Conservation (phyloP, 1,140 invertebrate species). For the Cardiocondyla obscurior region DNA sequence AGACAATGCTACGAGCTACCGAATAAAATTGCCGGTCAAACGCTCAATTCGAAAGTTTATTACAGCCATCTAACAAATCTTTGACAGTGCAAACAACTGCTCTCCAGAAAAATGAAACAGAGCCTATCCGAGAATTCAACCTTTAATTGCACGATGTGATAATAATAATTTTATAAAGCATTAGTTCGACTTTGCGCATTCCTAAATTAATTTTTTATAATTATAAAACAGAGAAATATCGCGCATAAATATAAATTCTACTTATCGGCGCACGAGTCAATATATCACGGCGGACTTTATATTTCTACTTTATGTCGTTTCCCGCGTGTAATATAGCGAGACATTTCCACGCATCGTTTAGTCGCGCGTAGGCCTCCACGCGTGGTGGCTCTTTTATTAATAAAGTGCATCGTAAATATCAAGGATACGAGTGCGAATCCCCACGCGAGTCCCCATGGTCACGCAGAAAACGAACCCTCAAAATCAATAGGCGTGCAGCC, state of each 20-base stretch:
- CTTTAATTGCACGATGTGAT: not conserved
- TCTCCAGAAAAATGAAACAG: not conserved
- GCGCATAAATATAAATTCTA: not conserved
- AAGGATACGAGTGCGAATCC: slow-evolving; percentile 33
- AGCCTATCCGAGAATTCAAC: not conserved
- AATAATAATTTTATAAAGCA: not conserved
- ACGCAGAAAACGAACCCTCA: slow-evolving; percentile 71
- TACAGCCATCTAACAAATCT: slow-evolving; percentile 1
- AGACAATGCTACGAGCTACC: slow-evolving; percentile 37
- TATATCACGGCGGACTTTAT: not conserved
- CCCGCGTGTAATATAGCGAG: not conserved
- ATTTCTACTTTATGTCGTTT: not conserved
- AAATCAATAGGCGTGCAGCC: slow-evolving; percentile 76
- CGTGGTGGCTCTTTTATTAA: slow-evolving; percentile 53
- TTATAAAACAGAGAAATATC: not conserved
- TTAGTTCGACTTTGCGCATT: not conserved
- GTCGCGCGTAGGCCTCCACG: not conserved
- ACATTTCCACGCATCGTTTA: slow-evolving; percentile 51
- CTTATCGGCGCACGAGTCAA: not conserved
- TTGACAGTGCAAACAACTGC: slow-evolving; percentile 1
- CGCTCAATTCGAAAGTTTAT: slow-evolving; percentile 45
- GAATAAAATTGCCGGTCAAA: slow-evolving; percentile 36
- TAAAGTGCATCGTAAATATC: slow-evolving; percentile 51
- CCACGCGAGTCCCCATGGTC: slow-evolving; percentile 15
- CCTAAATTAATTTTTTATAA: not conserved